These are phyloP conservation scores for Gila orcuttii DNA, from an alignment of 2,113 vertebrate species.

Conservation along the genomic window DNA sequence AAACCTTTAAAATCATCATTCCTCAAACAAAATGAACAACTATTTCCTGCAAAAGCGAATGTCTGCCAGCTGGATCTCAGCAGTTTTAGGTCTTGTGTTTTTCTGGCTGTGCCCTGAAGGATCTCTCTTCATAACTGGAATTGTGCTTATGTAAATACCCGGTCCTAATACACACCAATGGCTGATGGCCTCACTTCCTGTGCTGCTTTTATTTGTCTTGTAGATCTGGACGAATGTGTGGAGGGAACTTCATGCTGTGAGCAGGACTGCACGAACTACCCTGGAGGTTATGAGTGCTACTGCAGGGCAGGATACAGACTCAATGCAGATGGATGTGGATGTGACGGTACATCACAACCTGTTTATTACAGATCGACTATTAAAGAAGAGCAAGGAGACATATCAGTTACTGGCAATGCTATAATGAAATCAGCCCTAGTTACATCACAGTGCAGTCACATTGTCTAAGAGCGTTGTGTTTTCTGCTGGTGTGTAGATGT, in stretches of 20 bases:
- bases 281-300: constrained; percentile 91
- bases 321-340: constrained; percentile 83
- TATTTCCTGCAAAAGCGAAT: neutral
- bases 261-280: constrained; percentile 92
- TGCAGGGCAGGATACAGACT: constrained; percentile 88
- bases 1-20: neutral
- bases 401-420: constrained; percentile 10
- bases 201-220: constrained; percentile 41
- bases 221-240: constrained; percentile 89
- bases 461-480: neutral
- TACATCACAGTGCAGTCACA: neutral
- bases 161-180: neutral
- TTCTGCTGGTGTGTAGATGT: constrained; percentile 76
- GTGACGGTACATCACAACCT: constrained; percentile 78
- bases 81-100: constrained; percentile 7
- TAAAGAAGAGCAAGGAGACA: neutral
- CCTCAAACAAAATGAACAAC: neutral
- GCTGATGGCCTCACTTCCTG: constrained; percentile 15
- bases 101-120: constrained; percentile 5
- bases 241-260: constrained; percentile 83
- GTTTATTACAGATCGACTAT: neutral
- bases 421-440: neutral
- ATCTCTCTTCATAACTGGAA: constrained; percentile 8
- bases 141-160: constrained; percentile 41
- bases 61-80: constrained; percentile 2